Conservation (phyloP, 1,140 invertebrate genomes). For the Penaeus chinensis region DNA sequence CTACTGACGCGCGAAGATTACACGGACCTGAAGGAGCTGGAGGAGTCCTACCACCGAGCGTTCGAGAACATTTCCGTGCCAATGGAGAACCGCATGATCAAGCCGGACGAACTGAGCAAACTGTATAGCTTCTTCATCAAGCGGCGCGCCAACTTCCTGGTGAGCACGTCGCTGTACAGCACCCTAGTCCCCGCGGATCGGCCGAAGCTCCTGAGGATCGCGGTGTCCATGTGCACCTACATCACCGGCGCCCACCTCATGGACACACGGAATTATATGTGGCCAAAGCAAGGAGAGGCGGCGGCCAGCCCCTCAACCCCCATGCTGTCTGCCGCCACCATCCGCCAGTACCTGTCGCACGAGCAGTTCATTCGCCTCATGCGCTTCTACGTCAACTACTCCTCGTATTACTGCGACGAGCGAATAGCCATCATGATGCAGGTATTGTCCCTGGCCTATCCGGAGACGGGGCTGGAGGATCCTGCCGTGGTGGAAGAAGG, state of each 20-base stretch:
- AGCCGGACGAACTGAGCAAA: conserved; percentile 20
- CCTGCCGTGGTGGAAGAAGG: conserved; percentile 10
- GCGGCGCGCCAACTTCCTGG: conserved; percentile 32
- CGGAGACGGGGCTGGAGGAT: conserved; percentile 22
- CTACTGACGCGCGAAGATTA: background rate
- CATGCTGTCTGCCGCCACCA: conserved; percentile 10
- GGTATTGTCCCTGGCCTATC: conserved; percentile 39
- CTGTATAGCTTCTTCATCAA: conserved; percentile 35
- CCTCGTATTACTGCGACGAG: conserved; percentile 20
- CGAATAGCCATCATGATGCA: conserved; percentile 38
- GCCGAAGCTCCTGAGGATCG: conserved; percentile 25
- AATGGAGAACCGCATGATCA: conserved; percentile 2
- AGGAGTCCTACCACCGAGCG: background rate
- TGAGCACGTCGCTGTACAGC: conserved; percentile 34
- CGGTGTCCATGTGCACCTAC: conserved; percentile 54
- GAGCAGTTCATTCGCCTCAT: conserved; percentile 45
- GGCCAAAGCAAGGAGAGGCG: background rate
- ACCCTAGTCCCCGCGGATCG: conserved; percentile 25
- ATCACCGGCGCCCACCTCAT: conserved; percentile 44
- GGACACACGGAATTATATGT: conserved; percentile 20
- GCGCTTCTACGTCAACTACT: conserved; percentile 30
- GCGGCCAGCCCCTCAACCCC: background rate
- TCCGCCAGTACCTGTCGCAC: conserved; percentile 35
- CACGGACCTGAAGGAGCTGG: conserved; percentile 4
- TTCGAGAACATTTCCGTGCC: background rate